Base-by-base conservation (phyloP, 2,888 invertebrate genomes). In the Diplazon laetatorius region DNA sequence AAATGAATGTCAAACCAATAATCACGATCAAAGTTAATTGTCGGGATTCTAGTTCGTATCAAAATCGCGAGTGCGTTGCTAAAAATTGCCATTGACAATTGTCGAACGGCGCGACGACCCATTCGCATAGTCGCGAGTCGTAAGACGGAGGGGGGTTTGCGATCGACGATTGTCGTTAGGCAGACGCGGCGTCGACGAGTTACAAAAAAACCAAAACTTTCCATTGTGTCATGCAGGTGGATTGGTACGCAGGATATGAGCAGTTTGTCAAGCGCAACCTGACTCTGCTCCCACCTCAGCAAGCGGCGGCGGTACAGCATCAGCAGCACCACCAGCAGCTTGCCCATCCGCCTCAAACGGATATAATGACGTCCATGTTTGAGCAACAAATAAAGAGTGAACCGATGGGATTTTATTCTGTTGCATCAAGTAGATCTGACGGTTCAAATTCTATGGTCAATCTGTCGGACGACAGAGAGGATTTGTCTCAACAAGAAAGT, bases 301-400 rank as follows among this genome's bases (percentile, higher is more conserved):
- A 89, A 85, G 84, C 78, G 65, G 76, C 78, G 69, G 76, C 59
- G 52, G 75, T 70, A 70, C 83, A 77, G 71, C 85, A 82, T 71
- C 72, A 78, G 46, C 72, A 78, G 46, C 76, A 60, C 30, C 86
- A 84, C 76, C 84, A 82, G 70, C 86, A 84, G 81, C 87, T 80
- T 62, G 83, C 85, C 78, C 88, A 87, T 63, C 86, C 84, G 59
- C 87, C 87, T 70, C 85, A 83, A 37, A 82, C 79, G 50, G 87
- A 88, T 86, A 89, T 90, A 84, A 91, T 91, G 91, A 90, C 91
- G 81, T 91, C 91, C 90, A 94, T 94, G 94, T 94, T 94, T 87
- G 94, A 94, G 90, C 94, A 94, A 90, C 94, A 94, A 91, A 94
- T 94, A 88, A 94, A 94, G 91, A 93, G 94, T 85, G 94, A 94